A percentile compares a stretch with the other conserved stretches of the same genome.
phyloP scores from a whole-genome alignment of 2,888 invertebrate genomes.

The Rhagium mordax region DNA sequence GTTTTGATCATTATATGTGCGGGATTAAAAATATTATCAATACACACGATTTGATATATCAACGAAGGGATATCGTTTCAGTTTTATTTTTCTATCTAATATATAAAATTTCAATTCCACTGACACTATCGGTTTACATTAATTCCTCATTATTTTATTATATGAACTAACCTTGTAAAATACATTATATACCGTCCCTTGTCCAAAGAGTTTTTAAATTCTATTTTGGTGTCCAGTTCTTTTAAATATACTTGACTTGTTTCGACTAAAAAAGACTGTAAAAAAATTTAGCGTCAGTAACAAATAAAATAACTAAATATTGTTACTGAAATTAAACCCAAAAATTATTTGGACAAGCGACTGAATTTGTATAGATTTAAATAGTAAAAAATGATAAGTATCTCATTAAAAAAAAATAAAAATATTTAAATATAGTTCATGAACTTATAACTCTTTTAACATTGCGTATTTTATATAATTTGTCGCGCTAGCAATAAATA shows the following conservation, averaged over 20 bases:
- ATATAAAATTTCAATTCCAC: neutral
- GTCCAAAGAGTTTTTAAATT: neutral
- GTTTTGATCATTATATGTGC: neutral
- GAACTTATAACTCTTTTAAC: neutral
- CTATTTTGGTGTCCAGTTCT: neutral
- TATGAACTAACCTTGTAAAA: neutral
- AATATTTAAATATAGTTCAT: slow-evolving; percentile 5
- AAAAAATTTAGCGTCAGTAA: neutral
- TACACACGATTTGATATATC: neutral
- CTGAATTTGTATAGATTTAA: neutral
- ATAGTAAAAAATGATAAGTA: neutral
- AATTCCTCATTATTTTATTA: slow-evolving; percentile 12
- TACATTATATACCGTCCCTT: neutral
- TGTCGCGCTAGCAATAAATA: neutral
- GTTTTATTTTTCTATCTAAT: neutral
- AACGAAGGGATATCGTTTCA: neutral
- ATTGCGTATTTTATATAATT: slow-evolving; percentile 2
- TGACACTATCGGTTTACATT: neutral
- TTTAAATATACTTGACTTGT: neutral
- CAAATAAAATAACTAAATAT: neutral
- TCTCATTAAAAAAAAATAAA: neutral
- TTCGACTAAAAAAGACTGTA: slow-evolving; percentile 14
- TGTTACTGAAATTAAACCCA: neutral
- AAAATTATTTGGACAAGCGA: slow-evolving; percentile 2
- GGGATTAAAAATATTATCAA: neutral